A percentile compares a stretch with the other conserved stretches of the same genome.
phyloP scores from a whole-genome alignment of 2,113 vertebrate genomes.

The Passerina amoena region DNA sequence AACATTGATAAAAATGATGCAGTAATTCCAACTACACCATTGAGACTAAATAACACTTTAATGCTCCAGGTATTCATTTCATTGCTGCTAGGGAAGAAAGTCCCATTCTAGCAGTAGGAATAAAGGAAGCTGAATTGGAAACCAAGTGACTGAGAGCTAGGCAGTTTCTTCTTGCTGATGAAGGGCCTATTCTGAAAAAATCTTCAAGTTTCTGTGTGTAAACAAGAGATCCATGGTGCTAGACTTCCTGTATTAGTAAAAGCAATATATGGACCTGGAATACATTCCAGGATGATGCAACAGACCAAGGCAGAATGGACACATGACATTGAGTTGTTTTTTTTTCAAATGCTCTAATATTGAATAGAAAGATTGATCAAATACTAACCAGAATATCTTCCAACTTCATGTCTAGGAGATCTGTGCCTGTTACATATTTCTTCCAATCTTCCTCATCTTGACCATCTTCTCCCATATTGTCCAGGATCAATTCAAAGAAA shows the following conservation, averaged over 20 bases:
- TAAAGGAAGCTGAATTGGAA: not conserved
- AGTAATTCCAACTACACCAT: not conserved
- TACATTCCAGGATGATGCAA: not conserved
- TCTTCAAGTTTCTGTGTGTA: not conserved
- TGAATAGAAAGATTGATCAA: not conserved
- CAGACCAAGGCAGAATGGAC: not conserved
- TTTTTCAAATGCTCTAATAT: not conserved
- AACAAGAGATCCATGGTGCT: not conserved
- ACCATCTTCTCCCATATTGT: constrained; percentile 86
- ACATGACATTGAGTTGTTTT: rapidly evolving
- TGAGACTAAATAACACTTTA: not conserved
- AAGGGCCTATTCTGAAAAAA: not conserved
- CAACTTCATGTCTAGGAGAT: constrained; percentile 94
- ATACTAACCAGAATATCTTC: constrained; percentile 93
- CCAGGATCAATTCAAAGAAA: constrained; percentile 97
- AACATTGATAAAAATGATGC: not conserved
- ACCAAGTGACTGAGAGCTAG: not conserved
- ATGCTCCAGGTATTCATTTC: not conserved
- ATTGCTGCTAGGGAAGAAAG: not conserved
- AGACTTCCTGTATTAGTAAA: not conserved
- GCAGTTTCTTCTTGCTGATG: not conserved
- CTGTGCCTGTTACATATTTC: constrained; percentile 88
- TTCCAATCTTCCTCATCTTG: constrained; percentile 91
- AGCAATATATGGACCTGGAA: not conserved
- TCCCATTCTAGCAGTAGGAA: not conserved